Conservation (phyloP, 2,797 vertebrate genomes). For the Pseudochirops cupreus region DNA sequence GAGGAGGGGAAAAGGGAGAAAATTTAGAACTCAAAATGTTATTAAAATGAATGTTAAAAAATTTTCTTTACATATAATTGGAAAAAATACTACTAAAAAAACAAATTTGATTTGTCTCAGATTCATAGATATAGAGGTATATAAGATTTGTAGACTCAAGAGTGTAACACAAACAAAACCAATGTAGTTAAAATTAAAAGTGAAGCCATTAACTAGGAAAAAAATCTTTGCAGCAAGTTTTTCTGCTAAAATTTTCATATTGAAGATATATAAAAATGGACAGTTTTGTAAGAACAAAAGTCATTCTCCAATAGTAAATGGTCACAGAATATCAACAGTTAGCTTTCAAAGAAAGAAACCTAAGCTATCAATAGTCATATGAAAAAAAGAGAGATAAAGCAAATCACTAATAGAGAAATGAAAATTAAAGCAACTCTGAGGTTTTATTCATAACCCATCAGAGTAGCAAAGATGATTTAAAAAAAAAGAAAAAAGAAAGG, state of each 20-base stretch:
- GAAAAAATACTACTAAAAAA: background rate
- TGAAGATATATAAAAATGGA: background rate
- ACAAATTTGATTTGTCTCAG: background rate
- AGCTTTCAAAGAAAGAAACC: background rate
- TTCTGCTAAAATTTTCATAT: background rate
- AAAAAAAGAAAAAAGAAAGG: background rate
- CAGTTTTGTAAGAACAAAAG: background rate
- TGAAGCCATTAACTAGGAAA: background rate
- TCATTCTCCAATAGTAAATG: background rate
- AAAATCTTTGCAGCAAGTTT: background rate
- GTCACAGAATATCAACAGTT: background rate
- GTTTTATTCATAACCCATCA: background rate
- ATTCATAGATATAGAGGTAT: background rate
- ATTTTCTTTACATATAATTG: background rate
- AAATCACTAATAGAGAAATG: background rate
- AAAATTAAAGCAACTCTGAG: background rate
- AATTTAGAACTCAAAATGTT: background rate
- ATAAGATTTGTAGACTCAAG: background rate
- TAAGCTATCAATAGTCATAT: background rate
- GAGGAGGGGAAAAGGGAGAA: background rate
- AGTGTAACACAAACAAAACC: background rate
- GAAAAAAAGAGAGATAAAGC: background rate
- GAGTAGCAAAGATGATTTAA: background rate
- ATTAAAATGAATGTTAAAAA: background rate
- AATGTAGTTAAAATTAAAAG: background rate